Percentiles rank a stretch among this genome's conserved stretches.
Conservation (phyloP, 2,888 invertebrate species). For the Coronaproctus castanopsis region DNA sequence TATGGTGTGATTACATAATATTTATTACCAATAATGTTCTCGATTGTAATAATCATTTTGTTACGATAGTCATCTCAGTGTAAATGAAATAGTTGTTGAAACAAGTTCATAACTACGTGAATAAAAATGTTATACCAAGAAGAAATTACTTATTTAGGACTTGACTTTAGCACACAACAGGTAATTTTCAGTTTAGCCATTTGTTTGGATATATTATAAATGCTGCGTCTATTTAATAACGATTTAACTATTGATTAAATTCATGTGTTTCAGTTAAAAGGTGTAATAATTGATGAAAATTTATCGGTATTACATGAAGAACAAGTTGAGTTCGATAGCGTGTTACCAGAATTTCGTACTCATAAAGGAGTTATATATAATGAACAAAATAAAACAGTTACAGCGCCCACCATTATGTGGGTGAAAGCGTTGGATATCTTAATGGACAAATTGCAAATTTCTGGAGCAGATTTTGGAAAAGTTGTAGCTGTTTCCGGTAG, state of each 20-base stretch:
- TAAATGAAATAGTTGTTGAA: not conserved
- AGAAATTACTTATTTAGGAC: conserved; percentile 46
- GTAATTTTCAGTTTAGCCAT: conserved; percentile 27
- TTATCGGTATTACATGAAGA: conserved; percentile 54
- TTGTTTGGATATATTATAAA: not conserved
- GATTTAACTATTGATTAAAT: not conserved
- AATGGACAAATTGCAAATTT: conserved; percentile 58
- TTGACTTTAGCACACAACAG: conserved; percentile 76
- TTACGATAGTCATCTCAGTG: not conserved
- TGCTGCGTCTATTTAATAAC: not conserved
- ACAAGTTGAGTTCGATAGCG: conserved; percentile 72
- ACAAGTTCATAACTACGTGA: too few species aligned
- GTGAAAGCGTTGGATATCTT: conserved; percentile 84
- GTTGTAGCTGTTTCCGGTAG: conserved; percentile 75
- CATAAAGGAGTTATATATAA: conserved; percentile 38
- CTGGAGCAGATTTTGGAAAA: conserved; percentile 60
- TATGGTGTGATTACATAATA: not conserved
- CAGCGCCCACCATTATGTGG: conserved; percentile 81
- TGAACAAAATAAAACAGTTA: conserved; percentile 36
- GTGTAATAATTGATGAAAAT: conserved; percentile 54
- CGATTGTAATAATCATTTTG: not conserved
- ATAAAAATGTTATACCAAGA: too few species aligned
- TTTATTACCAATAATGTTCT: not conserved
- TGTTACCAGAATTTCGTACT: conserved; percentile 68
- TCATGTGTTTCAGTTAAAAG: conserved; percentile 50